These are phyloP conservation scores for Nannoperca australis DNA, from an alignment of 2,797 vertebrate genomes.

Conservation along the genomic window DNA sequence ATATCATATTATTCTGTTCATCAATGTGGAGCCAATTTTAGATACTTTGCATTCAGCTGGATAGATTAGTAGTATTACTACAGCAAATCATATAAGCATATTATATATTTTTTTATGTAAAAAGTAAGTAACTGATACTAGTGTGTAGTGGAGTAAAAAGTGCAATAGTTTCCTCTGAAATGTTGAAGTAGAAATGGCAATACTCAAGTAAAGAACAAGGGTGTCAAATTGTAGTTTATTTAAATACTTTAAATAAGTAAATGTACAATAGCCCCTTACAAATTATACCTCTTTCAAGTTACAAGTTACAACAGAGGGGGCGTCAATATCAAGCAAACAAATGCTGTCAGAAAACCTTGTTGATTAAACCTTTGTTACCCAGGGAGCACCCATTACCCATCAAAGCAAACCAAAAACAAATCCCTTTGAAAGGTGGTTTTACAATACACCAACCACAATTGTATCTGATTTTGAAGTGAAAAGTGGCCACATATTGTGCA, in stretches of 20 bases:
- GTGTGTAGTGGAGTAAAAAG: too few relatives aligned
- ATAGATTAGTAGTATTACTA: too few relatives aligned
- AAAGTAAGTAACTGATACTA: too few relatives aligned
- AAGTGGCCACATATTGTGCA: conserved; percentile 37
- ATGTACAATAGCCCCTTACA: background rate
- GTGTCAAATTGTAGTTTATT: too few relatives aligned
- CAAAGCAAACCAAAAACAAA: background rate
- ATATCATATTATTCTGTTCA: background rate
- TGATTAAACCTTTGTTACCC: conserved; percentile 12
- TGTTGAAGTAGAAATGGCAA: too few relatives aligned
- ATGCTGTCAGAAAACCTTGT: background rate
- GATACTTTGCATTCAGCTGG: too few relatives aligned
- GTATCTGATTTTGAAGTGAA: conserved; percentile 28
- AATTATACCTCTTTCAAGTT: background rate
- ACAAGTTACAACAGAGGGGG: background rate
- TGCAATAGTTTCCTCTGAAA: too few relatives aligned
- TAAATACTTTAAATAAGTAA: background rate
- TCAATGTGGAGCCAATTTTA: too few relatives aligned
- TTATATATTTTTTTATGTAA: too few relatives aligned
- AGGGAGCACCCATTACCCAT: conserved; percentile 7
- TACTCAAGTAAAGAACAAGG: too few relatives aligned
- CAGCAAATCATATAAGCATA: too few relatives aligned
- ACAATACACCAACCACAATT: background rate
- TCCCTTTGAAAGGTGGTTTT: conserved; percentile 5
- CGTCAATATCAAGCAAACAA: conserved; percentile 11